Conservation (phyloP, 1,140 invertebrate genomes). For the Philopotamus ludificatus region DNA sequence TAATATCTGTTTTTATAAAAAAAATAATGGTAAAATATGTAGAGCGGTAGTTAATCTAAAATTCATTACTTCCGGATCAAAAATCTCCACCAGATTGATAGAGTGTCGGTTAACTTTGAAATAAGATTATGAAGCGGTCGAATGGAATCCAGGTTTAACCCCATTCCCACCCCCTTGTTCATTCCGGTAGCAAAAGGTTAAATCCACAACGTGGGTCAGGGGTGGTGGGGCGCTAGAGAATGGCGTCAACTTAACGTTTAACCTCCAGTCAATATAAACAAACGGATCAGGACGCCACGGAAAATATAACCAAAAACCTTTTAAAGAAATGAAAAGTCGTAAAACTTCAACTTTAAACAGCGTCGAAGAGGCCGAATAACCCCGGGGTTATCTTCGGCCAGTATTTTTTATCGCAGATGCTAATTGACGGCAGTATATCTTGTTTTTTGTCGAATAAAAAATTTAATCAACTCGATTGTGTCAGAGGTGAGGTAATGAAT, state of each 20-base stretch:
- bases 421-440: too few species aligned
- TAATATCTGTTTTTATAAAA: too few species aligned
- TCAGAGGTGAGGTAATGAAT: too few species aligned
- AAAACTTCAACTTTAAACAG: constrained; percentile 14
- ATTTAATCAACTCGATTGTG: too few species aligned
- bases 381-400: too few species aligned
- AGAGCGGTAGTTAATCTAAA: too few species aligned
- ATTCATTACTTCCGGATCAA: too few species aligned
- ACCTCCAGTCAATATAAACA: constrained; percentile 23
- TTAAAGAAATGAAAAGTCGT: constrained; percentile 31
- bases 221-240: neutral
- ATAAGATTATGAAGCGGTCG: constrained; percentile 7
- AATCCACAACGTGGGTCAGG: too few species aligned
- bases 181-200: neutral
- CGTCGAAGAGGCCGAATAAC: neutral
- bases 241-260: constrained; percentile 18
- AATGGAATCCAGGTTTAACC: constrained; percentile 2
- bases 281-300: constrained; percentile 2
- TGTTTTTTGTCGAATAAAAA: too few species aligned
- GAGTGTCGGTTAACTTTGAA: constrained; percentile 4
- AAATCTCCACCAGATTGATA: neutral
- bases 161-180: neutral
- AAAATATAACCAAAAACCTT: constrained; percentile 12
- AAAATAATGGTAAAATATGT: too few species aligned
- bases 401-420: too few species aligned